Evolutionary conservation across 2,797 vertebrate species (phyloP), one percentile per base, ranked within the genome.

Genomic region (Bryconaethiops microstoma): DNA sequence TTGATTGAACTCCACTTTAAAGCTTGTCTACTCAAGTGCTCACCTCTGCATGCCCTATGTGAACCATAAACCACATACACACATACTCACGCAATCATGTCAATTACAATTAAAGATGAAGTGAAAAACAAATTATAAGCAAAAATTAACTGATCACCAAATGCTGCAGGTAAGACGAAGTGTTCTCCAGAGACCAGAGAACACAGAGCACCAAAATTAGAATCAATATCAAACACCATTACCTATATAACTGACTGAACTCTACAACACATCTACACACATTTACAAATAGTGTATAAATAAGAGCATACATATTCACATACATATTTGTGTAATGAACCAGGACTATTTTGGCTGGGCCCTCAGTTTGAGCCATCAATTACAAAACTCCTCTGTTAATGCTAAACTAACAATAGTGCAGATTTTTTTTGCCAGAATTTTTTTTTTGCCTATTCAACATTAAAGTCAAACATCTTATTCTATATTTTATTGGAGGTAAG

Each of bases 241-340:
- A 60, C 25, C 21, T 29, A 63, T 7, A 71, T 23, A 54, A 62
- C 7, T 12, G 48, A 35, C 25, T 25, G 5, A 65, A 19, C 55
- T 12, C 2, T 77, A 88, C 71, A 82, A 72, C 74, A 85, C 77
- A 88, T 71, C 86, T 39, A 71, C 54, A 65, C 85, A 85, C 50
- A 52, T 10, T 5, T 10, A 52, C 50, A n/a, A 1, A 14, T 2
- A 13, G 12, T 52, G 16, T 16, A 52, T 1, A 52, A 52, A 52
- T 52, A 55, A 55, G 16, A 55, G 54, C 0, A 55, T 55, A 17
- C 12, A 54, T 54, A 54, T 54, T 16, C 40, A 54, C 7, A 54
- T 14, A 54, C 12, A 54, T 14, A 13, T 54, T 1, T n/a, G n/a
- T n/a, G n/a, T n/a, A n/a, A n/a, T n/a, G n/a, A n/a, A n/a, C n/a